Evolutionary conservation across 2,888 invertebrate genomes (phyloP), one percentile per base, ranked within the genome.

Genomic region (Caenorhabditis macrosperma): DNA sequence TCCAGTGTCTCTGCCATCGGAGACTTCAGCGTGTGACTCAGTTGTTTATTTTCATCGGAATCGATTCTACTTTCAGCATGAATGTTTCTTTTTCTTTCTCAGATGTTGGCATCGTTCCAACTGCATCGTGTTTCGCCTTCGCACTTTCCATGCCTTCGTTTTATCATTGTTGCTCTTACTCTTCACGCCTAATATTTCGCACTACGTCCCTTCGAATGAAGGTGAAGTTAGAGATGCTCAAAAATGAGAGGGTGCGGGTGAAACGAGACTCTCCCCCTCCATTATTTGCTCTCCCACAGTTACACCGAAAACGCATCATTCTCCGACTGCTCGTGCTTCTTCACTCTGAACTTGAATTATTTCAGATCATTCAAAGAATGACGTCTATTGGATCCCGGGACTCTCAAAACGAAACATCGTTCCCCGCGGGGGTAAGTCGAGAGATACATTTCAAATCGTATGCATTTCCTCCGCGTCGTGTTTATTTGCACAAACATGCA

Each of bases 361-460:
- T 54, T 54, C 26, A 44, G 26, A 60, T n/a, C n/a, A n/a, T n/a
- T n/a, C n/a, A n/a, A n/a, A n/a, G n/a, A 22, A 60, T 44, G 44
- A 41, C 60, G 67, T 67, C 67, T 9, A 12, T 44, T 15, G 61
- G 33, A 28, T 71, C 71, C 10, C 33, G 46, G 46, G 38, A 20
- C 12, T 64, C 64, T 12, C 66, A 67, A 9, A 67, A 61, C 15
- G 72, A 72, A 30, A 78, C 78, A 5, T 72, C 54, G 46, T 78
- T 78, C 63, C 78, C 78, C 2, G 66, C 60, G 20, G 72, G 67
- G 67, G 78, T 78, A 72, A 71, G 78, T 35, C 6, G 30, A 50
- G 26, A 26, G 12, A 59, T 38, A 41, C 15, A 17, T 33, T 20
- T 17, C 55, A 30, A 38, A 57, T 24, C 24, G 41, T 20, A 22